A percentile compares a stretch with the other conserved stretches of the same genome.
Conservation (phyloP, 2,888 invertebrate genomes). For the Eumerus sabulonum region DNA sequence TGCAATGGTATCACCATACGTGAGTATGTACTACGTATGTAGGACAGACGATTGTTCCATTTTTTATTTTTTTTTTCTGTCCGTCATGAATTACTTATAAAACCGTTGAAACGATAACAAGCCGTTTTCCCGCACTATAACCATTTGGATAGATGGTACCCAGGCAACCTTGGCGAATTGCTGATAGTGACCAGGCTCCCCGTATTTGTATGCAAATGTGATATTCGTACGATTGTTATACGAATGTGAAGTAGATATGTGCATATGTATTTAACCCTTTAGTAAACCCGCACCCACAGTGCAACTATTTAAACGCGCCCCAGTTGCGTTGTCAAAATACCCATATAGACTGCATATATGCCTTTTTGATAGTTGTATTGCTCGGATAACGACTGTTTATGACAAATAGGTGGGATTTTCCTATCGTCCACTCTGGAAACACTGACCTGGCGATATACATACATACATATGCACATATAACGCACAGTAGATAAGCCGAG, state of each 20-base stretch:
- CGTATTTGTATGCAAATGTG: slow-evolving; percentile 48
- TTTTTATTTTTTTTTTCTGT: slow-evolving; percentile 29
- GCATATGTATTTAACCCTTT: slow-evolving; percentile 22
- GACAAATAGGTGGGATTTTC: slow-evolving; percentile 42
- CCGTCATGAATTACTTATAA: slow-evolving; percentile 45
- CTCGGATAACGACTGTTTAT: slow-evolving; percentile 33
- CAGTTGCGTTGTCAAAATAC: slow-evolving; percentile 38
- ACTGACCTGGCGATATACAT: slow-evolving; percentile 21
- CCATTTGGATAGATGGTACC: slow-evolving; percentile 38
- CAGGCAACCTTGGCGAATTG: slow-evolving; percentile 56
- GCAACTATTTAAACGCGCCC: slow-evolving; percentile 36
- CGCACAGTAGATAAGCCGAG: too few species aligned
- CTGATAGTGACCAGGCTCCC: slow-evolving; percentile 63
- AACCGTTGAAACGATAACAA: slow-evolving; percentile 65
- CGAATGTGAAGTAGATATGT: slow-evolving; percentile 28
- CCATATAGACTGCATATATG: neutral
- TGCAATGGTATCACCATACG: too few species aligned
- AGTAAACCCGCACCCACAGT: slow-evolving; percentile 40
- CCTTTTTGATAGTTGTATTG: neutral
- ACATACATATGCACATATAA: too few species aligned
- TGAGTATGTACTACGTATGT: slow-evolving; percentile 28
- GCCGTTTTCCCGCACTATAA: slow-evolving; percentile 37
- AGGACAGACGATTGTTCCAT: slow-evolving; percentile 31
- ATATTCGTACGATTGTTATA: neutral
- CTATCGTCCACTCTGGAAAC: slow-evolving; percentile 35